These are phyloP conservation scores for Proisotoma minuta DNA, from an alignment of 2,888 invertebrate species.

Conservation along the genomic window DNA sequence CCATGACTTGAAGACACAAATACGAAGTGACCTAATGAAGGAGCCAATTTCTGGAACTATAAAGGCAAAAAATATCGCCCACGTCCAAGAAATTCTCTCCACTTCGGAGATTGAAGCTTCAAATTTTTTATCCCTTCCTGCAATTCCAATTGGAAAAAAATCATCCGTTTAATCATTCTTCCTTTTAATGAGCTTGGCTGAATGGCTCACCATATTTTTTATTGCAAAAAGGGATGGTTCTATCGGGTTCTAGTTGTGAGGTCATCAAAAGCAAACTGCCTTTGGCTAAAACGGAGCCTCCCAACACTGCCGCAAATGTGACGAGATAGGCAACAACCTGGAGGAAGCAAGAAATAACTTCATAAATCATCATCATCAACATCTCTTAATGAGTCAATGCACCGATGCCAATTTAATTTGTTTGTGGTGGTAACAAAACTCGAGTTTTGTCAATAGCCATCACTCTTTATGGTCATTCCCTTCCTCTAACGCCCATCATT, in stretches of 20 bases:
- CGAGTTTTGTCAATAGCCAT: too few species aligned
- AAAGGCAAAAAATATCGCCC: slow-evolving; percentile 82
- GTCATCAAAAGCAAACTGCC: slow-evolving; percentile 87
- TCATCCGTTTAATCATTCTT: too few species aligned
- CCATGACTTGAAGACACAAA: slow-evolving; percentile 86
- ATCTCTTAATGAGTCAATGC: neutral
- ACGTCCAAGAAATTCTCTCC: slow-evolving; percentile 87
- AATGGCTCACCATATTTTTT: slow-evolving; percentile 65
- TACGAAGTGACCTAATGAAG: slow-evolving; percentile 74
- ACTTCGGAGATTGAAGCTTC: slow-evolving; percentile 73
- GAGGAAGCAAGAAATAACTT: slow-evolving; percentile 4
- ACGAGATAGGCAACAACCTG: slow-evolving; percentile 67
- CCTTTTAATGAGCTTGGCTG: too few species aligned
- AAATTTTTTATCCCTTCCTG: slow-evolving; percentile 82
- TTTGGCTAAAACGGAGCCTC: slow-evolving; percentile 80
- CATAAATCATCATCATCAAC: neutral
- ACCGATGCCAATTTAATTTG: too few species aligned
- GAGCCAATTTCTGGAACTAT: slow-evolving; percentile 84
- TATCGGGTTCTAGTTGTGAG: slow-evolving; percentile 73
- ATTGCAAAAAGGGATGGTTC: slow-evolving; percentile 75
- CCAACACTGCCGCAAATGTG: slow-evolving; percentile 78
- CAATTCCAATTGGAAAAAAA: too few species aligned
- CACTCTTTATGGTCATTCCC: neutral
- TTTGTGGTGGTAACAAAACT: too few species aligned
- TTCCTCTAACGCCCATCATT: neutral